These are phyloP conservation scores for Eulemur mongoz DNA, from an alignment of 2,797 vertebrate species.

Conservation along the genomic window DNA sequence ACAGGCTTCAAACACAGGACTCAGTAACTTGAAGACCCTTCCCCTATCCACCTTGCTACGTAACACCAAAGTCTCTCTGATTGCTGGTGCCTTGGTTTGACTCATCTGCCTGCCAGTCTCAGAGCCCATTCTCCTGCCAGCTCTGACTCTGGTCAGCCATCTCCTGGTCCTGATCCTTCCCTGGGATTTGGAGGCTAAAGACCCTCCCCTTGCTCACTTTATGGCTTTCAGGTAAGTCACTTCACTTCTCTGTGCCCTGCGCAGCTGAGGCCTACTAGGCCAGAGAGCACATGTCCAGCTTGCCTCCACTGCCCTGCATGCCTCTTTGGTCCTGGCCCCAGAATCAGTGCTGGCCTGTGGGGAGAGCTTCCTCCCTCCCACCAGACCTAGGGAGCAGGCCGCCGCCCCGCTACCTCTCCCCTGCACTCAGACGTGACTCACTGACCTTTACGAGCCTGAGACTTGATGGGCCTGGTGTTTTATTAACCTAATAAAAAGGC, in stretches of 20 bases:
- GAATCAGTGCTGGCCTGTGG: not conserved
- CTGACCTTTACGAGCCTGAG: constrained; percentile 79
- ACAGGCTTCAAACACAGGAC: not conserved
- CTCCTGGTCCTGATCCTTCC: not conserved
- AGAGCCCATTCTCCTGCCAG: not conserved
- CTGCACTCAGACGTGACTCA: constrained; percentile 74
- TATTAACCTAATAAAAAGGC: constrained; percentile 84
- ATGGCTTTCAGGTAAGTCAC: not conserved
- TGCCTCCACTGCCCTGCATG: not conserved
- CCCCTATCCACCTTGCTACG: not conserved
- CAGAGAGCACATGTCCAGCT: not conserved
- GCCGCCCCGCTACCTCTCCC: constrained; percentile 32
- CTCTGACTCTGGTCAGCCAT: not conserved
- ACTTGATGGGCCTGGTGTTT: constrained; percentile 81
- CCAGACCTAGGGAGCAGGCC: not conserved
- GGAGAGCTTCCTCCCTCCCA: not conserved
- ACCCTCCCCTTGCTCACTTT: not conserved
- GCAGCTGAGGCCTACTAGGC: not conserved
- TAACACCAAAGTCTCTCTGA: not conserved
- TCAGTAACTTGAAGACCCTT: not conserved
- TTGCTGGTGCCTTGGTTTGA: not conserved
- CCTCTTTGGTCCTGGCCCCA: not conserved
- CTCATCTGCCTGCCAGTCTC: not conserved
- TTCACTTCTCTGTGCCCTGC: not conserved
- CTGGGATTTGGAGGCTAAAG: not conserved